phyloP scores from a whole-genome alignment of 2,888 invertebrate genomes.

The Eupeodes luniger region DNA sequence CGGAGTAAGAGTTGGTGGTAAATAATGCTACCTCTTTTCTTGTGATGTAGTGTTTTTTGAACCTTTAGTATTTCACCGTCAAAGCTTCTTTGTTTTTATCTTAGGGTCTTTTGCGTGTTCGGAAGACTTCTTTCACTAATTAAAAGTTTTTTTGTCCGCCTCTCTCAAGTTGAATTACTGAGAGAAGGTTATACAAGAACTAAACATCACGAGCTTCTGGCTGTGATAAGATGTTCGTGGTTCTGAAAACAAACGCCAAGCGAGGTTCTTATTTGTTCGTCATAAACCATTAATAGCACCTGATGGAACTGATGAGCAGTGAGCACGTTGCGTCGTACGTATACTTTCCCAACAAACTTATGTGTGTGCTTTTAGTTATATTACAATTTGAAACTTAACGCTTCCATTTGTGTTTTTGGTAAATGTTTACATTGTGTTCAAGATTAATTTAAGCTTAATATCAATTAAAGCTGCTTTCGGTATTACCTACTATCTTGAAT shows the following conservation, averaged over 20 bases:
- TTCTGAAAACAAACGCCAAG: constrained; percentile 14
- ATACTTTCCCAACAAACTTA: constrained; percentile 2
- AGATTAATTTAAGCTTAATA: constrained; percentile 56
- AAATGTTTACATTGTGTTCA: constrained; percentile 54
- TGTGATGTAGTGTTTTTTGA: constrained; percentile 18
- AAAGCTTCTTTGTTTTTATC: constrained; percentile 37
- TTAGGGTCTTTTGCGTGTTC: constrained; percentile 36
- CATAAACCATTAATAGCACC: constrained; percentile 56
- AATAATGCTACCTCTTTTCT: constrained; percentile 35
- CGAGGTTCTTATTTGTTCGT: constrained; percentile 48
- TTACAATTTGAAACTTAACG: neutral
- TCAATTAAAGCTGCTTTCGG: constrained; percentile 51
- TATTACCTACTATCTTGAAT: neutral
- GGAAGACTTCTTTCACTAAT: constrained; percentile 64
- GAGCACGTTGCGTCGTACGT: neutral
- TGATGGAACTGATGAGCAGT: constrained; percentile 43
- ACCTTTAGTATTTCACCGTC: constrained; percentile 37
- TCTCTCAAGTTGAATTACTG: constrained; percentile 35
- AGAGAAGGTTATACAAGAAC: constrained; percentile 1
- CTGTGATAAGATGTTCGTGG: constrained; percentile 53
- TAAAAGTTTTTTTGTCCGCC: constrained; percentile 52
- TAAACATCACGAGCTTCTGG: constrained; percentile 10
- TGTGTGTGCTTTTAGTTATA: neutral
- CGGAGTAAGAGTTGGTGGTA: constrained; percentile 6
- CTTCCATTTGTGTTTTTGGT: constrained; percentile 30